These are phyloP conservation scores for Tiliacea aurago DNA, from an alignment of 2,888 invertebrate genomes.

Conservation along the genomic window DNA sequence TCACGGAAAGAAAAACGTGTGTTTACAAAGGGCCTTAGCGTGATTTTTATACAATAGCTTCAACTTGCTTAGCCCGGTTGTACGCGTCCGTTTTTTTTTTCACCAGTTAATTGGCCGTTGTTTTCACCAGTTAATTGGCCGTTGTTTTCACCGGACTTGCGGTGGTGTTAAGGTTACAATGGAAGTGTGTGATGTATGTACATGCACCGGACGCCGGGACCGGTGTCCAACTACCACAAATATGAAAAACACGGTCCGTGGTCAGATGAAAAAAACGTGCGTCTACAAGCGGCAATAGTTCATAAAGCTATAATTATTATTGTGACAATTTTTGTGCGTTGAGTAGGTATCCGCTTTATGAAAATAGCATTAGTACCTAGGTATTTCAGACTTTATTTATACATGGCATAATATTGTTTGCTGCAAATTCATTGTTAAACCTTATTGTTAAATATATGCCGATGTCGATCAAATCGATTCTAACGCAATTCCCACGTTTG, in stretches of 20 bases:
- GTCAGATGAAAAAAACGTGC: too few relatives aligned
- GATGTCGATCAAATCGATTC: conserved; percentile 55
- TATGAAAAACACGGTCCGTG: too few relatives aligned
- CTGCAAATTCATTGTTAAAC: conserved; percentile 34
- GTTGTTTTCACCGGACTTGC: too few relatives aligned
- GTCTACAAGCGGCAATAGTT: not conserved
- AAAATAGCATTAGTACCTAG: not conserved
- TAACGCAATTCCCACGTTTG: conserved; percentile 41
- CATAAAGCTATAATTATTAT: not conserved
- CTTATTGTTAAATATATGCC: conserved; percentile 24
- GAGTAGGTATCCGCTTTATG: not conserved
- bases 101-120: too few relatives aligned
- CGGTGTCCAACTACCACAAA: too few relatives aligned
- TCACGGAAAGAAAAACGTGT: too few relatives aligned
- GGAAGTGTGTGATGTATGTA: too few relatives aligned
- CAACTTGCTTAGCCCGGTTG: not conserved
- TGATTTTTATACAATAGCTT: not conserved
- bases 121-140: too few relatives aligned
- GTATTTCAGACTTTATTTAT: conserved; percentile 5
- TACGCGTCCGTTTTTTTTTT: too few relatives aligned
- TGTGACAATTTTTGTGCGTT: not conserved
- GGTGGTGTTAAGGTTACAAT: too few relatives aligned
- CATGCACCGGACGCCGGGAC: too few relatives aligned
- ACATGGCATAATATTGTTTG: conserved; percentile 17
- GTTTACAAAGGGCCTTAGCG: too few relatives aligned